Conservation (phyloP, 2,113 vertebrate species). For the Bucco capensis region DNA sequence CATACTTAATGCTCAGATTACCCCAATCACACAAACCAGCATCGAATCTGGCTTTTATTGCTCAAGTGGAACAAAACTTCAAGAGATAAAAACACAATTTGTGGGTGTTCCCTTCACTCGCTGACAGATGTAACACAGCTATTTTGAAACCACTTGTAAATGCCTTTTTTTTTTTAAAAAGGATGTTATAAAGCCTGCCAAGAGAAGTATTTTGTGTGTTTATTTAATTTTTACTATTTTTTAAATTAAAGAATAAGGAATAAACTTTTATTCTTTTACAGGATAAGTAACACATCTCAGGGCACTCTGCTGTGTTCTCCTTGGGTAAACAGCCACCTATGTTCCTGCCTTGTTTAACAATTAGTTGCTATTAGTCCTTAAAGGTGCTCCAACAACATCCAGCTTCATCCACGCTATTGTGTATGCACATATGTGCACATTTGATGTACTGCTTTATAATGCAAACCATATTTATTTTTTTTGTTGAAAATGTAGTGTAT, state of each 20-base stretch:
- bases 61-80: conserved; percentile 69
- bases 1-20: conserved; percentile 8
- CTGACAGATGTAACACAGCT: conserved; percentile 72
- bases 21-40: conserved; percentile 52
- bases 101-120: conserved; percentile 70
- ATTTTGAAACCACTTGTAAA: conserved; percentile 73
- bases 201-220: conserved; percentile 56
- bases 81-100: conserved; percentile 71
- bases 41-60: conserved; percentile 63
- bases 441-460: conserved; percentile 52
- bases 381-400: conserved; percentile 11
- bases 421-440: neutral
- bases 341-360: conserved; percentile 11
- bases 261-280: conserved; percentile 44
- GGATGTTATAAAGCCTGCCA: conserved; percentile 54
- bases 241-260: conserved; percentile 35
- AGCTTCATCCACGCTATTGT: neutral
- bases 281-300: neutral
- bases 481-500: conserved; percentile 26
- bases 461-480: conserved; percentile 47
- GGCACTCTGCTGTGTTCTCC: neutral
- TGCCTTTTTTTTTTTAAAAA: conserved; percentile 25
- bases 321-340: neutral
- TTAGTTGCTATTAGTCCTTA: conserved; percentile 25
- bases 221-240: conserved; percentile 61